Percentiles rank a stretch among this genome's conserved stretches.
phyloP scores from a whole-genome alignment of 2,797 vertebrate species.

The Anguilla obscura region DNA sequence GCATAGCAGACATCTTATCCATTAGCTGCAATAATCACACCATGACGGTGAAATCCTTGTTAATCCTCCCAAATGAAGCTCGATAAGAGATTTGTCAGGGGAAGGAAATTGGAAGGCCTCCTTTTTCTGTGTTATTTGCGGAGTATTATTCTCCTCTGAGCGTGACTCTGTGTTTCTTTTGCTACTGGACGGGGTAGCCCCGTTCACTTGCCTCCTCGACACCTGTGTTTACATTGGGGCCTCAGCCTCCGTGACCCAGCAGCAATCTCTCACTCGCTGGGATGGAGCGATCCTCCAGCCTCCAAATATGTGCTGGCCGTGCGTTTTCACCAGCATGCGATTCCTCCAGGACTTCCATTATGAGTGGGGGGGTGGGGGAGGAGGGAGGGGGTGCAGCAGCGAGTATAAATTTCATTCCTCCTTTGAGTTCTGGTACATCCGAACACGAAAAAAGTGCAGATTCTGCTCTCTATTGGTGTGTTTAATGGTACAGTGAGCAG shows the following conservation, averaged over 20 bases:
- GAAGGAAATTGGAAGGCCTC: constrained; percentile 51
- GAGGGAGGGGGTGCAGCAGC: constrained; percentile 51
- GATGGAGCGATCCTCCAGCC: constrained; percentile 70
- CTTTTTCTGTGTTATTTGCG: constrained; percentile 39
- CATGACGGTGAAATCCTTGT: constrained; percentile 58
- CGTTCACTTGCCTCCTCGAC: constrained; percentile 31
- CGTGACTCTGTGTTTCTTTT: constrained; percentile 67
- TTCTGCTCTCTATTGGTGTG: constrained; percentile 35
- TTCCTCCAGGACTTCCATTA: constrained; percentile 70
- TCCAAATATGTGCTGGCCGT: constrained; percentile 67
- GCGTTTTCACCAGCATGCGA: constrained; percentile 67
- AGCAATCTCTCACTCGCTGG: constrained; percentile 71
- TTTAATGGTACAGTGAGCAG: constrained; percentile 45
- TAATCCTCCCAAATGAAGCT: constrained; percentile 68
- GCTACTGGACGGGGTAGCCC: constrained; percentile 57
- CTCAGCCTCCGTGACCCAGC: constrained; percentile 64
- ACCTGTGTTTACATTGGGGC: constrained; percentile 83
- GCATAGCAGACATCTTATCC: not conserved
- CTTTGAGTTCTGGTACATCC: constrained; percentile 59
- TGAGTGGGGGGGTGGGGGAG: constrained; percentile 50
- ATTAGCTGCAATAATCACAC: constrained; percentile 44
- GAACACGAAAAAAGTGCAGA: constrained; percentile 50
- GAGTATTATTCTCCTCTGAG: constrained; percentile 50
- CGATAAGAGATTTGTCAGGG: constrained; percentile 64
- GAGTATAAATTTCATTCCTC: constrained; percentile 64